A percentile compares a stretch with the other conserved stretches of the same genome.
Evolutionary conservation across 2,797 vertebrate genomes (phyloP).

Genomic region (Gallinago stenura): DNA sequence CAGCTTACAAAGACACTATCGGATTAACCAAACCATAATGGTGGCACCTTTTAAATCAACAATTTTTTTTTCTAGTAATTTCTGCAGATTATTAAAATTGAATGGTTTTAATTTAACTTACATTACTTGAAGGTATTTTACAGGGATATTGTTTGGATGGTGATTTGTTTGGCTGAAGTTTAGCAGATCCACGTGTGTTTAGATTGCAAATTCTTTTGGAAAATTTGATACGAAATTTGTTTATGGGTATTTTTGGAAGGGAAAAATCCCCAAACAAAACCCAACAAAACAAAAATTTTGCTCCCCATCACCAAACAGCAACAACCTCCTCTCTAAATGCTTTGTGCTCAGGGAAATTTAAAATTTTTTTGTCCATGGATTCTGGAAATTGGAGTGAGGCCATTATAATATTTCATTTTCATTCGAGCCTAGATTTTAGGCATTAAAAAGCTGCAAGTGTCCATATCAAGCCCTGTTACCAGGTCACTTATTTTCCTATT

Average conservation of each 20-base stretch:
- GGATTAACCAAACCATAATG: background rate
- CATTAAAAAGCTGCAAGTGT: background rate
- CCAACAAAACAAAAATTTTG: background rate
- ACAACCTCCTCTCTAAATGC: fast-evolving
- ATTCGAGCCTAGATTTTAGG: background rate
- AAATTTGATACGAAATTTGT: background rate
- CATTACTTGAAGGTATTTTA: background rate
- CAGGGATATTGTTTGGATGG: background rate
- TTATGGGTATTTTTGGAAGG: background rate
- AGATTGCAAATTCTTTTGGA: background rate
- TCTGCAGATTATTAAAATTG: background rate
- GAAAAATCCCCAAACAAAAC: background rate
- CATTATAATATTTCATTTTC: background rate
- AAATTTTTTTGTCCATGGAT: background rate
- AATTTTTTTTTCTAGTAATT: background rate
- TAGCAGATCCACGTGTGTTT: background rate
- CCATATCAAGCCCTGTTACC: background rate
- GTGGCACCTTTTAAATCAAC: background rate
- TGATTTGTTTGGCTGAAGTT: background rate
- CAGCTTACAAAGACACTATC: background rate
- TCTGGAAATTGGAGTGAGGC: background rate
- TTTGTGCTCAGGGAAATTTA: background rate
- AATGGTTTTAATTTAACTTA: background rate
- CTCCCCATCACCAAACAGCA: background rate
- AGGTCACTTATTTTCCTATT: background rate